Evolutionary conservation across 1,140 invertebrate species (phyloP), one percentile per base, ranked within the genome.

Genomic region (Micrasema minimum): DNA sequence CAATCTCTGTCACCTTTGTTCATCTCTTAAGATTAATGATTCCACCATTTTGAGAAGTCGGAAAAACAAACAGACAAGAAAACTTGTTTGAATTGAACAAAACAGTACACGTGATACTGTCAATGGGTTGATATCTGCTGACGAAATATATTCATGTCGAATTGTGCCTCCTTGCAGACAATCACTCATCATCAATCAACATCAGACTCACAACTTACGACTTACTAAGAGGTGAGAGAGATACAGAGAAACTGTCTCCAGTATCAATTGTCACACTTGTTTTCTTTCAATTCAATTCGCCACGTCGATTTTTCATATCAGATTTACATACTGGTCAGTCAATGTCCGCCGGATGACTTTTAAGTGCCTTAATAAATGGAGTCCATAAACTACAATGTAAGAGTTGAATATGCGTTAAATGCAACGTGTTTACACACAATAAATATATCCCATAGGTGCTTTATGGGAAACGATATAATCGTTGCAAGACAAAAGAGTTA

Each of bases 111-210:
- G 65, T 73, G 71, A 68, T 35, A 22, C 23, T n/a, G 51, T 64
- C 65, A 62, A 68, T 71, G 64, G 37, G 20, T 23, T 22, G 50
- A 59, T 59, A 59, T 18, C 55, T n/a, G 41, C 37, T 43, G 65
- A 61, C 59, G 65, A 68, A 50, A 61, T 69, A 64, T 66, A 69
- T 73, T 73, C 57, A 55, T 67, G 43, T 53, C 59, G 66, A 70
- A 69, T 66, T 41, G 55, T 61, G 68, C 14, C 53, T 41, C 5
- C 37, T 43, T 38, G 14, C 41, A 45, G 14, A 74, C 69, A 74
- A 74, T 74, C 53, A 53, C 53, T 37, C 18, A 62, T 70, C 72
- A 74, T 74, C 72, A 74, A 74, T 74, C 72, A 74, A 61, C 35
- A 35, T 57, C 66, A 67, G n/a, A n/a, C n/a, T 55, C 6, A 22